Evolutionary conservation across 2,797 vertebrate species (phyloP), one percentile per base, ranked within the genome.

Genomic region (Valencia hispanica): DNA sequence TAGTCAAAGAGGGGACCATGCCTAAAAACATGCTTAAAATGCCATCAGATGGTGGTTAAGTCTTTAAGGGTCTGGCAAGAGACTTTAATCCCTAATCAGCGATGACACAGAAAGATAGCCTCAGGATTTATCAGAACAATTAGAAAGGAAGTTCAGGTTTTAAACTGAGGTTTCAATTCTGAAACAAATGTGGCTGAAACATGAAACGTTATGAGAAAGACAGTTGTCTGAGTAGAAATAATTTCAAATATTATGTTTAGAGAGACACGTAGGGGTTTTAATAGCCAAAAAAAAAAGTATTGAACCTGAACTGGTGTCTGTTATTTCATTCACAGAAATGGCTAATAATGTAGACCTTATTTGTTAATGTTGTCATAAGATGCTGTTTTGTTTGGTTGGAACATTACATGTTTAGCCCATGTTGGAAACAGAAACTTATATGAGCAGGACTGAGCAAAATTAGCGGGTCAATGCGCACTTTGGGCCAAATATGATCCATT

Each of bases 1-100:
- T 71, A 47, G 27, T 55, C 17, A 17, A 5, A 69, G 50, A 76
- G 20, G 50, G 11, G 48, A 69, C 14, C 4, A 5, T 22, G 50
- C 10, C 50, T 75, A 27, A 73, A 50, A 72, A 25, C 50, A 70
- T 22, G 77, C 53, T 18, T 79, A 68, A 73, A 57, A 61, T 57
- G 65, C 61, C 75, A 70, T 77, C 25, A 73, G 51, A 73, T 77
- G 57, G 48, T 48, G 73, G 73, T 20, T 5, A 65, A 41, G 61
- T 65, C 34, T 65, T 65, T 25, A 39, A n/a, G 20, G 3, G 22
- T 65, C 61, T 65, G n/a, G 4, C 72, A 41, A 50, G 72, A 77
- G 45, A 78, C 63, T 80, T 75, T 84, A 88, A 84, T 78, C 79
- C 66, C 34, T 84, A 69, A 91, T 74, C 61, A 69, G 70, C 14